These are phyloP conservation scores for Olivierus martensii DNA, from an alignment of 1,140 invertebrate species.

Conservation along the genomic window DNA sequence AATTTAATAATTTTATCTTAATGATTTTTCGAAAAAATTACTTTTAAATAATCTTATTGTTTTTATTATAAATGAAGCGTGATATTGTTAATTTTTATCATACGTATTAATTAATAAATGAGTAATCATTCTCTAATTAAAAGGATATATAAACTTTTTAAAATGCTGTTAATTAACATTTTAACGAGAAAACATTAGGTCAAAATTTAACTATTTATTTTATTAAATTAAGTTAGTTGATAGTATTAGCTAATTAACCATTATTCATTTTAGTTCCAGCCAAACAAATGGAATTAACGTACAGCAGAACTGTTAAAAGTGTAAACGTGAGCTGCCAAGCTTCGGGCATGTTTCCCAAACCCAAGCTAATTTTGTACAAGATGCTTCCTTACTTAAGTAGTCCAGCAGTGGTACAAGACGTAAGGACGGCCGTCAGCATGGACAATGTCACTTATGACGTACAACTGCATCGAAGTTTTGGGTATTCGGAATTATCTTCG, in stretches of 20 bases:
- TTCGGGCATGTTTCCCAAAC: conserved; percentile 6
- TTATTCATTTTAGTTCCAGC: conserved; percentile 5
- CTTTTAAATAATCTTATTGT: neutral
- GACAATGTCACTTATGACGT: conserved; percentile 4
- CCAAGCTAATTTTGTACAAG: conserved; percentile 5
- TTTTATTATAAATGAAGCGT: neutral
- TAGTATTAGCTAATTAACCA: too few relatives aligned
- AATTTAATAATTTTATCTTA: neutral
- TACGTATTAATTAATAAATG: neutral
- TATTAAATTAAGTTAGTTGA: too few relatives aligned
- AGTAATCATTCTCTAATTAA: neutral
- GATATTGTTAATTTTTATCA: neutral
- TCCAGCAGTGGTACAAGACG: conserved; percentile 4
- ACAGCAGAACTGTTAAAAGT: neutral
- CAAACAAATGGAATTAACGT: conserved; percentile 7
- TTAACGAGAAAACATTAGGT: too few relatives aligned
- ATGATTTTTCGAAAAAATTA: neutral
- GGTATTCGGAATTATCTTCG: neutral
- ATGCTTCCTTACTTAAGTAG: neutral
- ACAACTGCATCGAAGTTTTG: conserved; percentile 3
- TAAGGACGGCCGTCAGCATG: neutral
- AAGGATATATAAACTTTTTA: too few relatives aligned
- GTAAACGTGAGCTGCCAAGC: conserved; percentile 12
- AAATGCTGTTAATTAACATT: too few relatives aligned
- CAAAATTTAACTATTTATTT: too few relatives aligned